Percentiles rank a stretch among this genome's conserved stretches.
Conservation (phyloP, 2,888 invertebrate species). For the Neoaliturus tenellus region DNA sequence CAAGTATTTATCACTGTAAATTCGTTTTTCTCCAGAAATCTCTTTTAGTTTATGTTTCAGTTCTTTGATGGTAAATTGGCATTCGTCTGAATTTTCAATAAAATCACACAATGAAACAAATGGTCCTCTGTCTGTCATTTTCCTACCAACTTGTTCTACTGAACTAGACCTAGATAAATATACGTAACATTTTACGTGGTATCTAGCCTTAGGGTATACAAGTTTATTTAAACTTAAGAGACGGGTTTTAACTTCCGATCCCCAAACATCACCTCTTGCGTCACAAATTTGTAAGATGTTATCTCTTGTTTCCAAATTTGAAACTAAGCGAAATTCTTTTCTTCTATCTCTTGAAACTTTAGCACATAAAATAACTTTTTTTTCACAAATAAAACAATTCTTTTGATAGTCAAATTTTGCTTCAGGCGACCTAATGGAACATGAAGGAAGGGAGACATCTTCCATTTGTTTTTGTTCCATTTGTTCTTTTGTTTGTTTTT, state of each 20-base stretch:
- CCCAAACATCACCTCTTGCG: constrained; percentile 46
- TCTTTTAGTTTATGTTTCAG: constrained; percentile 1
- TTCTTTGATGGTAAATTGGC: constrained; percentile 53
- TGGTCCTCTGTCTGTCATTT: background rate
- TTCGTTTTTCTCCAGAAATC: background rate
- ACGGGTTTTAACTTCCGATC: constrained; percentile 11
- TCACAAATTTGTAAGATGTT: constrained; percentile 1
- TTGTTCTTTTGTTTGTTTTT: too few species aligned
- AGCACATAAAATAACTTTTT: background rate
- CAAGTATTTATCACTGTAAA: background rate
- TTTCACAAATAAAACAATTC: constrained; percentile 7
- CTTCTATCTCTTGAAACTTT: background rate
- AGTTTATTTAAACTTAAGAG: constrained; percentile 45
- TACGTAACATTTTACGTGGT: constrained; percentile 46
- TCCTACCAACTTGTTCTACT: background rate
- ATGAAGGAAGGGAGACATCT: background rate
- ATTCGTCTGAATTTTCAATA: constrained; percentile 54
- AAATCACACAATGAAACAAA: constrained; percentile 32
- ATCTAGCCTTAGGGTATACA: constrained; percentile 47
- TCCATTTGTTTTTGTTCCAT: too few species aligned
- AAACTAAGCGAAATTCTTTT: background rate
- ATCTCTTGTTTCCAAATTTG: background rate
- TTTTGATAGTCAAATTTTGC: too few species aligned
- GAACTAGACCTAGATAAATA: constrained; percentile 1
- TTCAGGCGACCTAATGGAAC: too few species aligned